Evolutionary conservation across 2,888 invertebrate species (phyloP).

Genomic region (Perizoma flavofasciatum): DNA sequence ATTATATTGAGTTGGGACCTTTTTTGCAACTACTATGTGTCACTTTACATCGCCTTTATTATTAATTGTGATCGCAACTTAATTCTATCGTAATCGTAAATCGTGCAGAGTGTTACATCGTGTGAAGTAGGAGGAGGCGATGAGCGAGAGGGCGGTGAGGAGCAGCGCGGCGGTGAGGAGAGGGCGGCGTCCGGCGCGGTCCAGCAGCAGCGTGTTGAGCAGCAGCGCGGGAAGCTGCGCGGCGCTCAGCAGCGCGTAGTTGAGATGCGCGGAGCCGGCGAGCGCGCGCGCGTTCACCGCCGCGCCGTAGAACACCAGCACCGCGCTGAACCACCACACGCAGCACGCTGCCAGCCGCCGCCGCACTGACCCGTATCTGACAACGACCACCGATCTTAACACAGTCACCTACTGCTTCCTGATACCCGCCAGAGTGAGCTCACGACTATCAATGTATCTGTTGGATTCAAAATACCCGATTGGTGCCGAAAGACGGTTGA

Average conservation of each 20-base stretch:
- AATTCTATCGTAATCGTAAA: too few relatives aligned
- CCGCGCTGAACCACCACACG: slow-evolving; percentile 74
- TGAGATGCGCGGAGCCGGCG: slow-evolving; percentile 65
- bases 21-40: too few relatives aligned
- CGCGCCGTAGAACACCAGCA: slow-evolving; percentile 78
- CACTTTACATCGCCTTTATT: too few relatives aligned
- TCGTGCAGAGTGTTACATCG: too few relatives aligned
- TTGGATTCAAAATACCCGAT: background rate
- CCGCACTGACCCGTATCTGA: slow-evolving; percentile 66
- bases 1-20: too few relatives aligned
- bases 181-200: slow-evolving; percentile 68
- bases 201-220: slow-evolving; percentile 71
- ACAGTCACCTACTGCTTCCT: too few relatives aligned
- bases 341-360: slow-evolving; percentile 69
- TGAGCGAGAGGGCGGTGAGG: slow-evolving; percentile 63
- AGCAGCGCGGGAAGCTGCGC: slow-evolving; percentile 72
- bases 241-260: slow-evolving; percentile 70
- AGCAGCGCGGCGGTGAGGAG: slow-evolving; percentile 71
- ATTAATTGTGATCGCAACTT: too few relatives aligned
- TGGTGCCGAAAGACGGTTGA: too few relatives aligned
- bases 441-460: too few relatives aligned
- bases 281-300: slow-evolving; percentile 71
- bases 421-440: too few relatives aligned
- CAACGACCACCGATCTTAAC: too few relatives aligned
- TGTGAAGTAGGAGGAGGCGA: slow-evolving; percentile 58